phyloP scores from a whole-genome alignment of 2,797 vertebrate genomes.

The Bradypodion ventrale region DNA sequence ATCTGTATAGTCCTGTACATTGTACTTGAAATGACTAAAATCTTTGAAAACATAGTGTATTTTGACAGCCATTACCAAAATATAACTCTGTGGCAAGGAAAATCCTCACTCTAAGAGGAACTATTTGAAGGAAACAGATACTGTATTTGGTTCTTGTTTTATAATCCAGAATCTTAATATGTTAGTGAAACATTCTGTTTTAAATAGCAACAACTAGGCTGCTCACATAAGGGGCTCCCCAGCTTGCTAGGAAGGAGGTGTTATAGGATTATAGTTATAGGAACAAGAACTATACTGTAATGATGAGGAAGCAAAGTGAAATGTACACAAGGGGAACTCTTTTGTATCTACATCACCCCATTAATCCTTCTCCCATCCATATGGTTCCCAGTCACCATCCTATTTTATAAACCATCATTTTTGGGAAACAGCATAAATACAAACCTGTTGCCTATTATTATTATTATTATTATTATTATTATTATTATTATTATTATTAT shows the following conservation, averaged over 20 bases:
- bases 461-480: not conserved
- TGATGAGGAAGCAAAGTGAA: not conserved
- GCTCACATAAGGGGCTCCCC: not conserved
- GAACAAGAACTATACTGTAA: no score
- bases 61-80: not conserved
- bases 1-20: no score
- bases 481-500: no score
- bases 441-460: not conserved
- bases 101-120: not conserved
- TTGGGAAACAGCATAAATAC: no score
- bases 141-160: no score
- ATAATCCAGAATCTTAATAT: no score
- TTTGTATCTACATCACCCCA: no score
- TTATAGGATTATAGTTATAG: no score
- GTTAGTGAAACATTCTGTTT: not conserved
- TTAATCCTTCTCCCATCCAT: not conserved
- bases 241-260: not conserved
- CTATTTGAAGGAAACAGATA: not conserved
- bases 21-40: no score
- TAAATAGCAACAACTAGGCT: not conserved
- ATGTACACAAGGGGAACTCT: not conserved
- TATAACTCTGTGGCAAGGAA: not conserved
- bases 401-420: not conserved
- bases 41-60: no score
- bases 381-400: not conserved